Conservation (phyloP, 2,888 invertebrate genomes). For the Pediacus dermestoides region DNA sequence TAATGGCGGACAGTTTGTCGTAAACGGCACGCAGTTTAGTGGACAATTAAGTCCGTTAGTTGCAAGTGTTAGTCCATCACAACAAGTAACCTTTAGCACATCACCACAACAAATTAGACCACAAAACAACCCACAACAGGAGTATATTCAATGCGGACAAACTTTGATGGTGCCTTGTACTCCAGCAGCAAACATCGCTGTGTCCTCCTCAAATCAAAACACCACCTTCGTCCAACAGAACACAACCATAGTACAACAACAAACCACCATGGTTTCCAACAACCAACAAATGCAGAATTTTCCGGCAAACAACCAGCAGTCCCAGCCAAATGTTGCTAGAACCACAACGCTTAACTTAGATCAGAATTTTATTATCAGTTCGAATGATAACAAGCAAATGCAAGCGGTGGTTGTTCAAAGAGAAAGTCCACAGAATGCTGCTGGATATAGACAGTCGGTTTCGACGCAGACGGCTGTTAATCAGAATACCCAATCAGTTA, state of each 20-base stretch:
- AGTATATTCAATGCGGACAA: constrained; percentile 70
- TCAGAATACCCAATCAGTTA: constrained; percentile 49
- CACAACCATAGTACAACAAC: constrained; percentile 79
- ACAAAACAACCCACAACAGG: constrained; percentile 55
- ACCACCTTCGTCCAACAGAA: constrained; percentile 81
- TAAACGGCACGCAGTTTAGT: constrained; percentile 68
- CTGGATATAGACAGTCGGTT: constrained; percentile 59
- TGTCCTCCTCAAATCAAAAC: constrained; percentile 55
- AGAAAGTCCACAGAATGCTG: constrained; percentile 36
- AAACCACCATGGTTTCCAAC: constrained; percentile 73
- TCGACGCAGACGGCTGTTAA: constrained; percentile 70
- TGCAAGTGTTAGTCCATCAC: constrained; percentile 69
- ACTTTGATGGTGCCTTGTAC: constrained; percentile 69
- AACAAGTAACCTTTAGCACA: constrained; percentile 52
- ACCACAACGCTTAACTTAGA: constrained; percentile 57
- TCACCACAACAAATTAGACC: constrained; percentile 37
- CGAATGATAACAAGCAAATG: constrained; percentile 44
- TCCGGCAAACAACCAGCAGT: constrained; percentile 32
- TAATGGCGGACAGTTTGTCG: constrained; percentile 69
- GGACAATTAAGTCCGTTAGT: constrained; percentile 78
- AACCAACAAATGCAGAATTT: constrained; percentile 55
- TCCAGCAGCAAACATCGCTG: constrained; percentile 55
- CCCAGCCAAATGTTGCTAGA: constrained; percentile 43
- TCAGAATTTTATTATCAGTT: constrained; percentile 55
- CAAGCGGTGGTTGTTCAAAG: constrained; percentile 37